phyloP scores from a whole-genome alignment of 2,797 vertebrate genomes.

The Liparis tanakae region DNA sequence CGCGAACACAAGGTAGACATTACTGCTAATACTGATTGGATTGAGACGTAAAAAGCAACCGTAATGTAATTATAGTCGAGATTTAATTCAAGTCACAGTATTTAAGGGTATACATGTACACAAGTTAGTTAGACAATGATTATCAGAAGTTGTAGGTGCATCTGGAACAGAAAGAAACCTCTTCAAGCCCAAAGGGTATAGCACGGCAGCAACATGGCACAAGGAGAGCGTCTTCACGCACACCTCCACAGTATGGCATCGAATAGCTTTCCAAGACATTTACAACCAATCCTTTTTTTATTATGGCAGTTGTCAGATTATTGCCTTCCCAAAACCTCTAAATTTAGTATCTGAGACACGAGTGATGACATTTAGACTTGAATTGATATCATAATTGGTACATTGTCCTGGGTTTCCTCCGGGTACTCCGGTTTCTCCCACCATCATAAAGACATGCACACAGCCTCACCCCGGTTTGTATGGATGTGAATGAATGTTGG shows the following conservation, averaged over 20 bases:
- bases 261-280: background rate
- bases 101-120: background rate
- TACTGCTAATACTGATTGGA: background rate
- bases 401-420: no score
- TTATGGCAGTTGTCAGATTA: background rate
- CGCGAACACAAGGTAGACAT: conserved; percentile 92
- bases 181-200: background rate
- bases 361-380: background rate
- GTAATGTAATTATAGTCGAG: background rate
- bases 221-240: no score
- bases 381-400: background rate
- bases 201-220: background rate
- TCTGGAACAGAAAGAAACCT: background rate
- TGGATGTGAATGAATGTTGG: no score
- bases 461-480: no score
- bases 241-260: background rate
- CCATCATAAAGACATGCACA: no score
- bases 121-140: background rate
- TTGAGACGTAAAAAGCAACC: background rate
- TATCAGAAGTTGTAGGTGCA: background rate
- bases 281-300: background rate
- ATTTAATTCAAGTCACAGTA: background rate
- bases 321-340: background rate
- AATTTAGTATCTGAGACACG: background rate
- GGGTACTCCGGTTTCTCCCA: no score